Percentiles rank a stretch among this genome's conserved stretches.
Evolutionary conservation across 2,113 vertebrate genomes (phyloP).

Genomic region (Mandrillus leucophaeus): DNA sequence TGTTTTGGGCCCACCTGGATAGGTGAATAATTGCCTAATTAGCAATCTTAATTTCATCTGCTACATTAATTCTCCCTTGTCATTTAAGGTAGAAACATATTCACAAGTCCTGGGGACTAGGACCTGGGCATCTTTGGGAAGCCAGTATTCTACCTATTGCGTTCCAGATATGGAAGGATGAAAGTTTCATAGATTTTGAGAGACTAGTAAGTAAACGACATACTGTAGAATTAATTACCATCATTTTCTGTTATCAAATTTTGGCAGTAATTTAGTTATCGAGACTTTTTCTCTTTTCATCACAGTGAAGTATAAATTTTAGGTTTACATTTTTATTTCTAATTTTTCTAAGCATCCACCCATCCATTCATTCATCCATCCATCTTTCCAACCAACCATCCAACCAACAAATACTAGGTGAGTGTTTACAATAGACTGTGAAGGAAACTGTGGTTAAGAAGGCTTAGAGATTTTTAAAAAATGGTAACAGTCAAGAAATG

Average conservation of each 20-base stretch:
- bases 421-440: neutral
- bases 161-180: neutral
- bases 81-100: neutral
- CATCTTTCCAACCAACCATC: neutral
- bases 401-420: neutral
- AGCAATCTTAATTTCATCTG: neutral
- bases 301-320: neutral
- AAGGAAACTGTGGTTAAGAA: neutral
- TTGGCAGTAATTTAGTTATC: neutral
- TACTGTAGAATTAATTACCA: neutral
- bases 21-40: neutral
- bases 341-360: neutral
- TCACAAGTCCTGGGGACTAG: neutral
- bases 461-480: neutral
- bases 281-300: neutral
- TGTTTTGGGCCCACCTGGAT: neutral
- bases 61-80: neutral
- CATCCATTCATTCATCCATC: neutral
- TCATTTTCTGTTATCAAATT: neutral
- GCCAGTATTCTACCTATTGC: neutral
- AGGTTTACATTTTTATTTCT: neutral
- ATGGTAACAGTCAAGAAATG: neutral
- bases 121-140: neutral
- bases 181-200: neutral
- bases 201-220: neutral